Evolutionary conservation across 1,140 invertebrate genomes (phyloP), one percentile per base, ranked within the genome.

Genomic region (Caerostris darwini): DNA sequence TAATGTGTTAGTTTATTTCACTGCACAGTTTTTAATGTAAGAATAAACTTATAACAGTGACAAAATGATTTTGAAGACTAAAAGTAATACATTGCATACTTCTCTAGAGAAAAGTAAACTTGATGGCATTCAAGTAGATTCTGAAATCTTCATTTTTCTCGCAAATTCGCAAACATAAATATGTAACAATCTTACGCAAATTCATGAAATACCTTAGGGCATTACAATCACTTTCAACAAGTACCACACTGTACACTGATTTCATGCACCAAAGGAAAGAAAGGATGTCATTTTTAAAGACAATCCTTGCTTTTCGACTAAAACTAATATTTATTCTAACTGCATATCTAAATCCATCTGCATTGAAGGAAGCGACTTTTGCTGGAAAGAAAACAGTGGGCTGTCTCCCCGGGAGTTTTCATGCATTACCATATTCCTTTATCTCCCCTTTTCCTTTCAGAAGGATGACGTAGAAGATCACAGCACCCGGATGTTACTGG

Each of bases 391-490:
- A 82, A 50, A 82, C 77, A 54, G 77, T 53, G 54, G 54, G 54
- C 8, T 57, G 14, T 50, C 83, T 85, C 56, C 54, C 83, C 83
- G 58, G 56, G 56, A 85, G 56, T 85, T 58, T 85, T 85, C 88
- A 71, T 56, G 12, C 88, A 90, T 90, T 90, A 90, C 67, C 67
- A 71, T 71, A 71, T 71, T 58, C 88, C 34, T 90, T 90, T 90
- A 56, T 90, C n/a, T 90, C 19, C 67, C 8, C 53, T 17, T 90
- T 50, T 58, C 34, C 67, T 77, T 90, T 71, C 88, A 56, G n/a
- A 54, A 57, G 10, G 34, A 90, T 57, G 88, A 90, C 67, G 88
- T 90, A 71, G 34, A 58, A 91, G 90, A 91, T 91, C 90, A 54
- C 54, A 54, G 71, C 12, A 56, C 34, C 90, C 90, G 90, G 90